Evolutionary conservation across 1,140 invertebrate species (phyloP).

Genomic region (Anadara kagoshimensis): DNA sequence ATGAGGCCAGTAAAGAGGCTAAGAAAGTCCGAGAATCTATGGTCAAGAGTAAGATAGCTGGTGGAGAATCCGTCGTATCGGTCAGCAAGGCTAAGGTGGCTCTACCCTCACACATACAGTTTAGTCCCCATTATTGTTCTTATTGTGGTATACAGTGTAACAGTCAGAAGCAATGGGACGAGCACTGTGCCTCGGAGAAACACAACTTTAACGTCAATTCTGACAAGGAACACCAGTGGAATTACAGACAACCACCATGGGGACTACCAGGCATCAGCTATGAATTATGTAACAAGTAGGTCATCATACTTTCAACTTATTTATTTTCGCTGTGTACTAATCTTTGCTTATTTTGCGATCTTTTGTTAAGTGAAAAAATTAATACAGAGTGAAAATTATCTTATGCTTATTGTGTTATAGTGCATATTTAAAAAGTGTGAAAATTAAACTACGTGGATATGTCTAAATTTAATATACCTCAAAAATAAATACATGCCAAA

Average conservation of each 20-base stretch:
- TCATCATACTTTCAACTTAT: no score
- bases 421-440: no score
- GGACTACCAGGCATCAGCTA: conserved; percentile 55
- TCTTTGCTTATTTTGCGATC: no score
- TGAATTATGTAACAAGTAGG: conserved; percentile 65
- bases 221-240: conserved; percentile 71
- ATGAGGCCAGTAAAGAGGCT: conserved; percentile 45
- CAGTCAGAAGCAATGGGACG: conserved; percentile 68
- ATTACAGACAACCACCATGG: conserved; percentile 70
- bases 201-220: conserved; percentile 69
- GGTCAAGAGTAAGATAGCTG: conserved; percentile 52
- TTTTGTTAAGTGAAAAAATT: no score
- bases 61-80: conserved; percentile 63
- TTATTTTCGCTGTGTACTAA: no score
- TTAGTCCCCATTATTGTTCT: conserved; percentile 56
- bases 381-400: no score
- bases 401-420: no score
- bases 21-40: conserved; percentile 43
- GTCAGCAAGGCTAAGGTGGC: conserved; percentile 20
- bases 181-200: conserved; percentile 66
- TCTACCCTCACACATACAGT: conserved; percentile 32
- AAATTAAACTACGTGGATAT: no score
- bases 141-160: conserved; percentile 68
- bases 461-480: no score
- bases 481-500: no score